Conservation (phyloP, 2,113 vertebrate genomes). For the Pithys albifrons region DNA sequence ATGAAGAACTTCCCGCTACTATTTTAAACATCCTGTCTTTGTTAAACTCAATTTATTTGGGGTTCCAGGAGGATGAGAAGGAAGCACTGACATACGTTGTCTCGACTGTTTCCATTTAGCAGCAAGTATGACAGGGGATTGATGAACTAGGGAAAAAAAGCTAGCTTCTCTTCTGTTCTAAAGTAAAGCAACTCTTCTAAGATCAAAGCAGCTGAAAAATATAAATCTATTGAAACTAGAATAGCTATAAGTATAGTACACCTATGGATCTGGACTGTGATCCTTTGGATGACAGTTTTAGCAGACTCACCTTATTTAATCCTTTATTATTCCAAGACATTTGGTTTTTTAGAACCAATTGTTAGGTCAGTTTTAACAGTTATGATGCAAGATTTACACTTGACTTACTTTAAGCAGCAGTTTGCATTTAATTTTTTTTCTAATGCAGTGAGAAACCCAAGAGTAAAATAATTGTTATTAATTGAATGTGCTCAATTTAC, state of each 20-base stretch:
- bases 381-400: neutral
- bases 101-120: neutral
- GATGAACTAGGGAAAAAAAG: neutral
- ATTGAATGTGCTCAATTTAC: neutral
- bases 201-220: neutral
- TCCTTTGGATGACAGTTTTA: neutral
- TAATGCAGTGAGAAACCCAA: neutral
- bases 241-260: neutral
- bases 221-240: neutral
- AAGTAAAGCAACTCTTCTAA: neutral
- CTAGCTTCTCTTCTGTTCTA: neutral
- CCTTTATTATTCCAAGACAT: neutral
- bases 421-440: neutral
- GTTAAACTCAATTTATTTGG: conserved; percentile 15
- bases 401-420: neutral
- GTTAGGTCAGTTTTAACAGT: neutral
- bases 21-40: conserved; percentile 4
- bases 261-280: neutral
- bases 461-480: neutral
- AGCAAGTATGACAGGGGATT: neutral
- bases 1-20: neutral
- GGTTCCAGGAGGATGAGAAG: neutral
- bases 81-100: neutral
- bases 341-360: neutral
- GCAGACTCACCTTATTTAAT: neutral